Conservation (phyloP, 2,888 invertebrate species). For the Cyaniris semiargus region DNA sequence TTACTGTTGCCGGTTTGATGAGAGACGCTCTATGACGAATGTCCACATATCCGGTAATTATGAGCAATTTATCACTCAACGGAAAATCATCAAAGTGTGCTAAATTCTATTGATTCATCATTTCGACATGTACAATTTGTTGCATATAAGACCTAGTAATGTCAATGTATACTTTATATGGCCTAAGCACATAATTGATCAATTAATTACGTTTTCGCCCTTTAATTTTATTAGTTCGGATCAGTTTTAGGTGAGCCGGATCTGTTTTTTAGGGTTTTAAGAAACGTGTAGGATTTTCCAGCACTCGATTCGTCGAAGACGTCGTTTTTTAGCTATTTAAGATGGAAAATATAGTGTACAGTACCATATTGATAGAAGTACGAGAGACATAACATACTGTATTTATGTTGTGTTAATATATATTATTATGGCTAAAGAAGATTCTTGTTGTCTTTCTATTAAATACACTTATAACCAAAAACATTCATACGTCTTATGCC, state of each 20-base stretch:
- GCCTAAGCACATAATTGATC: not conserved
- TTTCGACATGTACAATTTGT: slow-evolving; percentile 23
- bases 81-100: slow-evolving; percentile 29
- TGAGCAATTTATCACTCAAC: slow-evolving; percentile 30
- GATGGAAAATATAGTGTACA: no score
- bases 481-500: no score
- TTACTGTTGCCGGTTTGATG: not conserved
- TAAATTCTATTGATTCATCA: slow-evolving; percentile 31
- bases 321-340: no score
- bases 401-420: no score
- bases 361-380: no score
- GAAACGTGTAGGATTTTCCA: no score
- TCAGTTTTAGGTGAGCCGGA: not conserved
- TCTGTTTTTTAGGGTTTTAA: no score
- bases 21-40: slow-evolving; percentile 32
- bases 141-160: slow-evolving; percentile 14
- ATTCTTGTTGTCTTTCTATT: no score
- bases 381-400: no score
- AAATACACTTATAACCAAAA: no score
- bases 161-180: not conserved
- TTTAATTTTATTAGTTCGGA: not conserved
- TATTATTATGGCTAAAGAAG: no score
- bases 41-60: slow-evolving; percentile 32
- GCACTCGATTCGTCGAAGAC: no score
- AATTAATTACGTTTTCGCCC: slow-evolving; percentile 13